phyloP scores from a whole-genome alignment of 2,888 invertebrate species.

The Epinotia bilunana region DNA sequence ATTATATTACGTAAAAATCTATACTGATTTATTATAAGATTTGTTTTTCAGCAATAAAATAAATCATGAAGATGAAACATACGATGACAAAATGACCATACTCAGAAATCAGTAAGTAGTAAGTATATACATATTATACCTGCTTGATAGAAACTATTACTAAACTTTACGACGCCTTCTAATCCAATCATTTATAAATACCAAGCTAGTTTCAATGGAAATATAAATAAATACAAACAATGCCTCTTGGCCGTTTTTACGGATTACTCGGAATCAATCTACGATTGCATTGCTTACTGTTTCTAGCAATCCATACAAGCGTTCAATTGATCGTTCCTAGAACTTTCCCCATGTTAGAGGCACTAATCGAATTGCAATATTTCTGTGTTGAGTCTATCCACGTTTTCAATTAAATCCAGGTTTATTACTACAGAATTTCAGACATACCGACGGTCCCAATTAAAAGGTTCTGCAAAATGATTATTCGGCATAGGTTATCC shows the following conservation, averaged over 20 bases:
- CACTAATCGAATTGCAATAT: neutral
- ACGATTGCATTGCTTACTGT: slow-evolving; percentile 44
- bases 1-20: no score
- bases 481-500: no score
- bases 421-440: neutral
- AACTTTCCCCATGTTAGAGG: slow-evolving; percentile 13
- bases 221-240: neutral
- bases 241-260: neutral
- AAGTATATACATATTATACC: neutral
- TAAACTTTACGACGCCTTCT: neutral
- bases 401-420: neutral
- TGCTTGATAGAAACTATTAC: neutral
- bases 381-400: neutral
- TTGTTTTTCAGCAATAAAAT: no score
- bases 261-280: slow-evolving; percentile 43
- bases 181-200: neutral
- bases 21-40: no score
- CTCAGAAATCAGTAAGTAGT: no score
- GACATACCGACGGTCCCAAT: no score
- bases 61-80: no score
- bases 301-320: slow-evolving; percentile 46
- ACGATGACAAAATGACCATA: no score
- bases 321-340: slow-evolving; percentile 29
- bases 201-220: neutral
- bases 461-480: no score